Evolutionary conservation across 2,113 vertebrate species (phyloP).

Genomic region (Hippocampus mohnikei): DNA sequence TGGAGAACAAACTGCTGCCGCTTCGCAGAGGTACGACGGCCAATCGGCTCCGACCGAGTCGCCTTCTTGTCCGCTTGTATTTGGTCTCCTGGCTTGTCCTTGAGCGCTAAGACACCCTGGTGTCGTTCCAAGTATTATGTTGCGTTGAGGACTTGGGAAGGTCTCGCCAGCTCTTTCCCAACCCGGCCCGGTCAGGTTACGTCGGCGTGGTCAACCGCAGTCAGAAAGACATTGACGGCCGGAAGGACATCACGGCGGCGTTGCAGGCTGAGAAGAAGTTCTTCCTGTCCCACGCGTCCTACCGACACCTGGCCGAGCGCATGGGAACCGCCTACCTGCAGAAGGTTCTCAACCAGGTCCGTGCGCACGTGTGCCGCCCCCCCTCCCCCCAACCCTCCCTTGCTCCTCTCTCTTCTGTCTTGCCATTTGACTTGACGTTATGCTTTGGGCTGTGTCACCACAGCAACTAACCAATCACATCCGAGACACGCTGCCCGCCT

Average conservation of each 20-base stretch:
- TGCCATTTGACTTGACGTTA: no score
- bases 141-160: not conserved
- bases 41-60: no score
- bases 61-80: no score
- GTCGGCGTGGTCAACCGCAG: constrained; percentile 97
- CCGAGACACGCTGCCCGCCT: constrained; percentile 88
- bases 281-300: constrained; percentile 91
- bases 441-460: no score
- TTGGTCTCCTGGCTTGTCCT: not conserved
- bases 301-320: constrained; percentile 95
- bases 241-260: constrained; percentile 93
- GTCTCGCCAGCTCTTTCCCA: not conserved
- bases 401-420: no score
- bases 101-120: no score
- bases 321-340: constrained; percentile 97
- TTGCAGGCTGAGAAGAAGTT: constrained; percentile 94
- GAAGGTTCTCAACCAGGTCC: constrained; percentile 95
- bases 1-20: constrained; percentile 96
- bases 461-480: constrained; percentile 99
- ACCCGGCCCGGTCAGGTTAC: constrained; percentile 76
- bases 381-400: no score
- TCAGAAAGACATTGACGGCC: constrained; percentile 98
- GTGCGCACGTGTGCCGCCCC: not conserved
- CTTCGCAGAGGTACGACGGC: constrained; percentile 4
- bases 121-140: not conserved